Evolutionary conservation across 2,888 invertebrate genomes (phyloP).

Genomic region (Julus scanicus): DNA sequence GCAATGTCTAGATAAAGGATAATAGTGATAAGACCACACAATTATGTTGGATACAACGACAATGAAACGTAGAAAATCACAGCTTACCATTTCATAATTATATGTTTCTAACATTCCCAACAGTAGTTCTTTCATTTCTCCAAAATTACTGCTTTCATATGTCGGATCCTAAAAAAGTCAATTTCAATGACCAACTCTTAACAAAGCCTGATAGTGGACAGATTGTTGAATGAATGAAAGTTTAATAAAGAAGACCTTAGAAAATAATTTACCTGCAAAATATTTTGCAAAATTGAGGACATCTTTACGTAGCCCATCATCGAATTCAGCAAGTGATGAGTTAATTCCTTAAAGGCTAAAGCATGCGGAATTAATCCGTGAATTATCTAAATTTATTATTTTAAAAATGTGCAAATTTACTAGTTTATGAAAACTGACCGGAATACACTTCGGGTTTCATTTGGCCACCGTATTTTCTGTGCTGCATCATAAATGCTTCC

Average conservation of each 20-base stretch:
- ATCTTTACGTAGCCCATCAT: conserved; percentile 58
- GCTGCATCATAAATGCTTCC: conserved; percentile 49
- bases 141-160: conserved; percentile 55
- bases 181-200: background rate
- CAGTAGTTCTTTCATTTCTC: conserved; percentile 57
- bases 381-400: conserved; percentile 9
- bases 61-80: background rate
- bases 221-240: too few species aligned
- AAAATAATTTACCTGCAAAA: conserved; percentile 16
- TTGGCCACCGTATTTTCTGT: conserved; percentile 22
- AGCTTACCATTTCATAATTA: conserved; percentile 58
- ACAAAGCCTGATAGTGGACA: background rate
- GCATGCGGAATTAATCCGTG: background rate
- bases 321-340: conserved; percentile 54
- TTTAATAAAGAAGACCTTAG: too few species aligned
- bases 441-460: background rate
- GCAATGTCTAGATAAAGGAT: conserved; percentile 50
- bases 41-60: background rate
- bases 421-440: background rate
- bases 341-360: conserved; percentile 56
- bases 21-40: background rate
- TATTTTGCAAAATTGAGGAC: conserved; percentile 53
- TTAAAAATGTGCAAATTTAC: background rate
- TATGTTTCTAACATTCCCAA: conserved; percentile 58
- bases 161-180: conserved; percentile 56